Conservation (phyloP, 1,140 invertebrate species). For the Homarus americanus region DNA sequence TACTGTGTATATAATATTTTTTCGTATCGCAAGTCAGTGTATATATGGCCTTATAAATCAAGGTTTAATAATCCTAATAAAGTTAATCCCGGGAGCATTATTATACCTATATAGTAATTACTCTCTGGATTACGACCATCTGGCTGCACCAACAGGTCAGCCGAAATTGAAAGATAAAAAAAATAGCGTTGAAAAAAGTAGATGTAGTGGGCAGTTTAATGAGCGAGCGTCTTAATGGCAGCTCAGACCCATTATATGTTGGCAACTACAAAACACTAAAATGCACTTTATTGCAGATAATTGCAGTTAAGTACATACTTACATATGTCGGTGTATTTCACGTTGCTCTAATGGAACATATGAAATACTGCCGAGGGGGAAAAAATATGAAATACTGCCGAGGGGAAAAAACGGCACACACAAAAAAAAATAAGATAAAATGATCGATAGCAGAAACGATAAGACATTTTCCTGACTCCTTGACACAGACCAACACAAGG, state of each 20-base stretch:
- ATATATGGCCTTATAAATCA: background rate
- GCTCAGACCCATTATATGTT: background rate
- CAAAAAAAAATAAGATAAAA: no score
- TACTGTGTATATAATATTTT: no score
- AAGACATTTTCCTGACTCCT: no score
- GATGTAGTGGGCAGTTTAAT: background rate
- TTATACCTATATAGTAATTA: background rate
- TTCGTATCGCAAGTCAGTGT: no score
- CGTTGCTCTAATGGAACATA: background rate
- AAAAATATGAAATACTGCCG: background rate
- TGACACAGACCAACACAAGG: no score
- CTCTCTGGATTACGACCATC: background rate
- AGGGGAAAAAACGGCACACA: no score
- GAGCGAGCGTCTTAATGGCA: background rate
- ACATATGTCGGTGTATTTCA: background rate
- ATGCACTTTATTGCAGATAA: background rate
- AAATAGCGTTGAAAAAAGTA: background rate
- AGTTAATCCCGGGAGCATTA: background rate
- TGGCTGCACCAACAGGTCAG: background rate
- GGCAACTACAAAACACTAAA: background rate
- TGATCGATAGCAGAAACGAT: no score
- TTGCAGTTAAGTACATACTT: background rate
- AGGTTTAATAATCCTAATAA: background rate
- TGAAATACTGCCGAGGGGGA: background rate
- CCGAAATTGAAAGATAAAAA: background rate